phyloP scores from a whole-genome alignment of 2,797 vertebrate genomes.

The Prionace glauca region DNA sequence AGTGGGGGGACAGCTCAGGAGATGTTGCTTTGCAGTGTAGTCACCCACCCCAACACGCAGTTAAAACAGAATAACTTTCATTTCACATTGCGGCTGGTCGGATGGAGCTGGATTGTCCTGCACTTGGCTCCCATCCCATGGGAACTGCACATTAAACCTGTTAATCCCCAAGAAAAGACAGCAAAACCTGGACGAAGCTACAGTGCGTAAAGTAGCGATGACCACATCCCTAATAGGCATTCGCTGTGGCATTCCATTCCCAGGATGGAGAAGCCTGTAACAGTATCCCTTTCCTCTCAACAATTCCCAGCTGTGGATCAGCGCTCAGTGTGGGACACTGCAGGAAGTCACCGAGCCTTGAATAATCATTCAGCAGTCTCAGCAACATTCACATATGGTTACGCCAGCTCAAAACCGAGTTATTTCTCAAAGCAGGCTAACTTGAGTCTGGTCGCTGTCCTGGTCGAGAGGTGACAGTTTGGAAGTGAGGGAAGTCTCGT shows the following conservation, averaged over 20 bases:
- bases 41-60: neutral
- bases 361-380: neutral
- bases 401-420: neutral
- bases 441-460: neutral
- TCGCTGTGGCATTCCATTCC: neutral
- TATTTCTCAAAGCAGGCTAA: neutral
- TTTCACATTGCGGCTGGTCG: neutral
- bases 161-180: neutral
- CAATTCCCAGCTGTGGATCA: neutral
- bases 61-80: neutral
- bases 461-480: neutral
- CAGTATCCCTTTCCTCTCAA: neutral
- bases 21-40: neutral
- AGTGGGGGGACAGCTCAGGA: too few species aligned
- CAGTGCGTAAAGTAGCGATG: neutral
- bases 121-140: neutral
- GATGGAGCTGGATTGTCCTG: neutral
- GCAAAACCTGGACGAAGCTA: neutral
- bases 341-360: neutral
- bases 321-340: neutral
- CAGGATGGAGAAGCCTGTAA: neutral
- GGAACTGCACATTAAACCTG: neutral
- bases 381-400: neutral
- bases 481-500: too few species aligned
- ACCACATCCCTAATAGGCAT: neutral